Evolutionary conservation across 2,113 vertebrate genomes (phyloP).

Genomic region (Amia ocellicauda): DNA sequence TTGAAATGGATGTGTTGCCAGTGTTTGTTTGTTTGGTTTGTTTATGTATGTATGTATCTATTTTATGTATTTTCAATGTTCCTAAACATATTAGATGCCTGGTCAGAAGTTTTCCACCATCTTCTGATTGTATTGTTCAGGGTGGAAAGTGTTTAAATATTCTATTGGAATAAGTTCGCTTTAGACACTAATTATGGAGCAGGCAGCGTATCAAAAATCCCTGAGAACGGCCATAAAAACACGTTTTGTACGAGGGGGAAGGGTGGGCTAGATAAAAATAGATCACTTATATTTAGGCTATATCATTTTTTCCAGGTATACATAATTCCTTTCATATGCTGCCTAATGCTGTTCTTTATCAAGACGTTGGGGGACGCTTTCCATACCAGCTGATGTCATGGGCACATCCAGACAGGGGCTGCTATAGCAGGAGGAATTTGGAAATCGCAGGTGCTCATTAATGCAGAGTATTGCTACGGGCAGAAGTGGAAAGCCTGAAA

Average conservation of each 20-base stretch:
- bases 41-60: no score
- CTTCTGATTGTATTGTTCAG: constrained; percentile 12
- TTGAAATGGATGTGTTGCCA: no score
- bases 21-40: no score
- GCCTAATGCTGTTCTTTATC: neutral
- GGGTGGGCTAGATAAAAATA: constrained; percentile 15
- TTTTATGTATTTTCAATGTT: neutral
- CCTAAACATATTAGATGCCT: neutral
- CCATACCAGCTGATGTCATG: constrained; percentile 1
- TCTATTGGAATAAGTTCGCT: constrained; percentile 43
- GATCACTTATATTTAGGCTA: constrained; percentile 18
- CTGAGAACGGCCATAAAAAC: constrained; percentile 29
- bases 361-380: neutral
- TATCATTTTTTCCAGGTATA: constrained; percentile 25
- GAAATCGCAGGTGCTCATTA: no score
- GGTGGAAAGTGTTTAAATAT: constrained; percentile 43
- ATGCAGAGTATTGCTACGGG: no score
- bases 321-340: neutral
- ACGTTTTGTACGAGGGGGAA: neutral
- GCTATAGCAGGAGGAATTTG: no score
- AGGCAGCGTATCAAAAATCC: constrained; percentile 42
- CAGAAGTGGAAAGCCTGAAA: no score
- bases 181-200: constrained; percentile 48
- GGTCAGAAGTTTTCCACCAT: neutral
- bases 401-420: no score